Conservation (phyloP, 2,113 vertebrate genomes). For the Coracopsis vasa region DNA sequence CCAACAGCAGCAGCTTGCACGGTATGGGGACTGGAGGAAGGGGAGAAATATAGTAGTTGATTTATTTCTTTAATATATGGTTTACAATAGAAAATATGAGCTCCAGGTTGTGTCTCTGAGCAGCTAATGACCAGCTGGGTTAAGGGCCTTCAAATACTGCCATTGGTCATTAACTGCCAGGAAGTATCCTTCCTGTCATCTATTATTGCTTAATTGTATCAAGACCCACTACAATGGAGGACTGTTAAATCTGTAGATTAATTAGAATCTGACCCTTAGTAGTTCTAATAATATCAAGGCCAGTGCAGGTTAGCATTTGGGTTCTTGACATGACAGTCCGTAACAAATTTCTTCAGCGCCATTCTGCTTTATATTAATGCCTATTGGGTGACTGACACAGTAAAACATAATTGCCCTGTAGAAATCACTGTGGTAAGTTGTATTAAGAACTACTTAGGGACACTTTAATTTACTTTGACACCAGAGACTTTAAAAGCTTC, state of each 20-base stretch:
- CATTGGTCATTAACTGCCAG: slow-evolving; percentile 25
- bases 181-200: slow-evolving; percentile 48
- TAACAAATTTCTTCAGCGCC: slow-evolving; percentile 16
- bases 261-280: slow-evolving; percentile 51
- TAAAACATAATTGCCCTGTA: slow-evolving; percentile 26
- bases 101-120: slow-evolving; percentile 29
- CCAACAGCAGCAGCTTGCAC: neutral
- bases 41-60: neutral
- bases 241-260: slow-evolving; percentile 44
- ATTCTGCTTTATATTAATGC: slow-evolving; percentile 50
- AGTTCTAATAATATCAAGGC: slow-evolving; percentile 40
- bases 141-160: slow-evolving; percentile 26
- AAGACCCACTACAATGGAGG: slow-evolving; percentile 12
- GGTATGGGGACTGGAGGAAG: neutral
- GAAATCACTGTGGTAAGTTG: slow-evolving; percentile 35
- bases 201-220: slow-evolving; percentile 55
- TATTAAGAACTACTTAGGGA: slow-evolving; percentile 39
- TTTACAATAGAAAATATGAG: slow-evolving; percentile 48
- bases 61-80: slow-evolving; percentile 50
- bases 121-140: slow-evolving; percentile 49
- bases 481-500: slow-evolving; percentile 9
- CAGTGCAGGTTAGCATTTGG: neutral
- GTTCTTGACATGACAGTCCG: slow-evolving; percentile 6
- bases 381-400: slow-evolving; percentile 29
- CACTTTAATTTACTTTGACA: slow-evolving; percentile 50